Evolutionary conservation across 2,797 vertebrate genomes (phyloP).

Genomic region (Phrynocephalus forsythii): DNA sequence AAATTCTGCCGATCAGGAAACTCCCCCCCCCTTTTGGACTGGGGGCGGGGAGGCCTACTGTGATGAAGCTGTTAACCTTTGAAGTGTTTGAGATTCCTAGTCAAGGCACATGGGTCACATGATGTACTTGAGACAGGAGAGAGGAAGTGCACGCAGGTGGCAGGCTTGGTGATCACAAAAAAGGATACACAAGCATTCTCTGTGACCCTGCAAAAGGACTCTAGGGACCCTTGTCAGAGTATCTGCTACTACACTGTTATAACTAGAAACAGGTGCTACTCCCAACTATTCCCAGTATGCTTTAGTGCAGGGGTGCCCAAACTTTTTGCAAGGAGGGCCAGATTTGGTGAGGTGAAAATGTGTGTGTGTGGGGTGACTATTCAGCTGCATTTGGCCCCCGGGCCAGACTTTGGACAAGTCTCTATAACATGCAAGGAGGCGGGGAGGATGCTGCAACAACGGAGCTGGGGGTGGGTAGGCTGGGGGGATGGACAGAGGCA

Average conservation of each 20-base stretch:
- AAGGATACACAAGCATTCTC: neutral
- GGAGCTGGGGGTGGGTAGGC: too few species aligned
- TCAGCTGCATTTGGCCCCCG: too few species aligned
- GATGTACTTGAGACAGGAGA: neutral
- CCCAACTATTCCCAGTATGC: neutral
- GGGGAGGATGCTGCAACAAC: too few species aligned
- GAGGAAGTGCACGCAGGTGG: neutral
- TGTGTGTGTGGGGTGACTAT: too few species aligned
- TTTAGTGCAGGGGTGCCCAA: too few species aligned
- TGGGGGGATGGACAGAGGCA: too few species aligned
- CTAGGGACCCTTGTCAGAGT: neutral
- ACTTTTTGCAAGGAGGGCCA: too few species aligned
- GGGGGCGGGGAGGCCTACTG: conserved; percentile 36
- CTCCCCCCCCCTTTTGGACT: neutral
- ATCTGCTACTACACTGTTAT: neutral
- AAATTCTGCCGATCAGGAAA: conserved; percentile 41
- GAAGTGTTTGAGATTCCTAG: conserved; percentile 23
- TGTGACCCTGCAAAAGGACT: neutral
- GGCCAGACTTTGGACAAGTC: too few species aligned
- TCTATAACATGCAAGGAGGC: too few species aligned
- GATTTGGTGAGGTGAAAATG: too few species aligned
- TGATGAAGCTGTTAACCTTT: conserved; percentile 39
- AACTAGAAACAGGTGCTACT: neutral
- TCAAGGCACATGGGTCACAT: conserved; percentile 29
- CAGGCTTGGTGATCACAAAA: neutral